Percentiles rank a stretch among this genome's conserved stretches.
Conservation (phyloP, 2,888 invertebrate genomes). For the Miltochrista miniata region DNA sequence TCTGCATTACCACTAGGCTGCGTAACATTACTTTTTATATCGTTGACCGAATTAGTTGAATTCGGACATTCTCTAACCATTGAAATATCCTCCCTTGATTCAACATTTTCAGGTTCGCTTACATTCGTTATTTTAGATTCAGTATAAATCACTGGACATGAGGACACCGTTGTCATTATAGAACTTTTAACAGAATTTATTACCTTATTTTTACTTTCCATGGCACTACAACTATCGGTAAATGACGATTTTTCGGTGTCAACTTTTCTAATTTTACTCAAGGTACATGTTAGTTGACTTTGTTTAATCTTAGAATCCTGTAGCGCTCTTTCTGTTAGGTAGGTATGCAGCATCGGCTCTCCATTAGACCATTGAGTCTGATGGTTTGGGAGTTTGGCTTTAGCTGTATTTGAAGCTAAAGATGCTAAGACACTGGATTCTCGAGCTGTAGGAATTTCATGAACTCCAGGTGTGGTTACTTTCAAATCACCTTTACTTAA, state of each 20-base stretch:
- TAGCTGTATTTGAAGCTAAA: conserved; percentile 85
- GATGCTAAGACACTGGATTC: conserved; percentile 86
- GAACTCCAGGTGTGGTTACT: conserved; percentile 51
- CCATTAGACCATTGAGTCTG: conserved; percentile 83
- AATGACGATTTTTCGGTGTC: conserved; percentile 61
- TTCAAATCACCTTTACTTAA: conserved; percentile 73
- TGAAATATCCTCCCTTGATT: conserved; percentile 48
- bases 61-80: conserved; percentile 38
- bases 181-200: conserved; percentile 36
- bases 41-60: conserved; percentile 35
- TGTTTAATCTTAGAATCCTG: conserved; percentile 89
- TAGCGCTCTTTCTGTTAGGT: conserved; percentile 88
- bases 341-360: conserved; percentile 88
- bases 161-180: conserved; percentile 36
- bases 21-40: conserved; percentile 51
- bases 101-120: conserved; percentile 39
- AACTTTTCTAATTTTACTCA: conserved; percentile 65
- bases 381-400: conserved; percentile 84
- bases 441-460: conserved; percentile 85
- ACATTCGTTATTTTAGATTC: conserved; percentile 41
- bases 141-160: conserved; percentile 35
- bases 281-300: conserved; percentile 78
- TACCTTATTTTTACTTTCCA: conserved; percentile 41
- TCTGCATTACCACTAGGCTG: conserved; percentile 64
- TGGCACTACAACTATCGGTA: conserved; percentile 48